A percentile compares a stretch with the other conserved stretches of the same genome.
These are phyloP conservation scores for Trichacis sp. DNA, from an alignment of 2,888 invertebrate genomes.

Conservation along the genomic window DNA sequence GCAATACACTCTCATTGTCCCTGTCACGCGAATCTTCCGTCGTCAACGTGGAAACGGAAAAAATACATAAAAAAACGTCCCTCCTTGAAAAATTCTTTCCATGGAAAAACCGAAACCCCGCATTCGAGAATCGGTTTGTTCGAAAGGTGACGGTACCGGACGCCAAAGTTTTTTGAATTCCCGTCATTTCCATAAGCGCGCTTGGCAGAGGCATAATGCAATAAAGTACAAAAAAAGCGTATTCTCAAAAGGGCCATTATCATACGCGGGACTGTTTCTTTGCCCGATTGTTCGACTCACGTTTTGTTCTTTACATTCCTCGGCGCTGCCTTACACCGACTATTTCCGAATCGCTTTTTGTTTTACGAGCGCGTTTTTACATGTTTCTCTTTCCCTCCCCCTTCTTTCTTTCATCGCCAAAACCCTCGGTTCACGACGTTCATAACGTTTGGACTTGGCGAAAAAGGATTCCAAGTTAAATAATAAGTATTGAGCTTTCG, in stretches of 20 bases:
- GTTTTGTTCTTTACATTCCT: conserved; percentile 5
- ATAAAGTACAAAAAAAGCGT: conserved; percentile 5
- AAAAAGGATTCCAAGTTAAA: not conserved
- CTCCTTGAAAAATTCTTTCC: not conserved
- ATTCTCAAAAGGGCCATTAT: conserved; percentile 1
- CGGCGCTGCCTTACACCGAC: not conserved
- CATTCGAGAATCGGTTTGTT: not conserved
- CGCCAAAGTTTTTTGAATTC: not conserved
- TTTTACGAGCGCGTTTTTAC: not conserved
- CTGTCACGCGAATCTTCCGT: conserved; percentile 29
- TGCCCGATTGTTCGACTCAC: conserved; percentile 2
- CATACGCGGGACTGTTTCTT: not conserved
- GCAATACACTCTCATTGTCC: conserved; percentile 25
- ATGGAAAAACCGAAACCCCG: not conserved
- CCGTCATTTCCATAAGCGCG: not conserved
- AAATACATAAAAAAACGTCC: no score
- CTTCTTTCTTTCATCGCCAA: not conserved
- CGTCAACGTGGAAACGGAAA: conserved; percentile 9
- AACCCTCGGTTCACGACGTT: not conserved
- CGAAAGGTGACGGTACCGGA: not conserved
- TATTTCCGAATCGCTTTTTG: conserved; percentile 1
- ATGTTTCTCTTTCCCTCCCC: not conserved
- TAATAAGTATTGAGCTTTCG: not conserved
- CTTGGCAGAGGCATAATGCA: not conserved
- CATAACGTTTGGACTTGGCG: not conserved